Percentiles rank a stretch among this genome's conserved stretches.
phyloP scores from a whole-genome alignment of 2,888 invertebrate genomes.

The Allophyes oxyacanthae region DNA sequence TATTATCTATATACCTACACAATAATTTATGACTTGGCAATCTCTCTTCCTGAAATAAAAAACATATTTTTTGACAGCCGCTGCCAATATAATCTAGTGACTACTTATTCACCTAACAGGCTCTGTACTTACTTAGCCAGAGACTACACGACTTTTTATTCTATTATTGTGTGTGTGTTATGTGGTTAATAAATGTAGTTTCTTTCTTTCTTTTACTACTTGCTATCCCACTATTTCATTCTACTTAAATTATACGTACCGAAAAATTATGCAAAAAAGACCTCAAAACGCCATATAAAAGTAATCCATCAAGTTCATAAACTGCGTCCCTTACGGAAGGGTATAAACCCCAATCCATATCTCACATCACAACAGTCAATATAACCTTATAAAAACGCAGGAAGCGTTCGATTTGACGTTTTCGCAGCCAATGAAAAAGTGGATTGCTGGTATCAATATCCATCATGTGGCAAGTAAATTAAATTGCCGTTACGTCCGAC shows the following conservation, averaged over 20 bases:
- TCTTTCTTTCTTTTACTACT: too few relatives aligned
- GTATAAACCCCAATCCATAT: constrained; percentile 40
- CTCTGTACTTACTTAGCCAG: too few relatives aligned
- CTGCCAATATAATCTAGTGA: too few relatives aligned
- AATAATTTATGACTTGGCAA: too few relatives aligned
- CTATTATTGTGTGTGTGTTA: too few relatives aligned
- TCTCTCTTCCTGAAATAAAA: too few relatives aligned
- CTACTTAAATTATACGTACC: neutral
- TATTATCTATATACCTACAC: too few relatives aligned
- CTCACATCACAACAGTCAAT: constrained; percentile 31
- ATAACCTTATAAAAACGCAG: constrained; percentile 48
- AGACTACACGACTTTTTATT: too few relatives aligned
- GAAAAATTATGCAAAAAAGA: constrained; percentile 24
- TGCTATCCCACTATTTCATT: too few relatives aligned
- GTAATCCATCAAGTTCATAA: constrained; percentile 35
- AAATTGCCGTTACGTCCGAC: constrained; percentile 58
- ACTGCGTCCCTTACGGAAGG: constrained; percentile 28
- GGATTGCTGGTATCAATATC: constrained; percentile 63
- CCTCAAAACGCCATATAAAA: constrained; percentile 22
- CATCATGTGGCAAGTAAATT: constrained; percentile 62
- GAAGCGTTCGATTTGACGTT: constrained; percentile 51
- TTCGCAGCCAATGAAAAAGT: constrained; percentile 58
- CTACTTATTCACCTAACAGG: too few relatives aligned
- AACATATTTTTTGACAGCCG: too few relatives aligned
- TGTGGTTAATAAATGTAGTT: too few relatives aligned